phyloP scores from a whole-genome alignment of 1,140 invertebrate species.

The Argopecten irradians region DNA sequence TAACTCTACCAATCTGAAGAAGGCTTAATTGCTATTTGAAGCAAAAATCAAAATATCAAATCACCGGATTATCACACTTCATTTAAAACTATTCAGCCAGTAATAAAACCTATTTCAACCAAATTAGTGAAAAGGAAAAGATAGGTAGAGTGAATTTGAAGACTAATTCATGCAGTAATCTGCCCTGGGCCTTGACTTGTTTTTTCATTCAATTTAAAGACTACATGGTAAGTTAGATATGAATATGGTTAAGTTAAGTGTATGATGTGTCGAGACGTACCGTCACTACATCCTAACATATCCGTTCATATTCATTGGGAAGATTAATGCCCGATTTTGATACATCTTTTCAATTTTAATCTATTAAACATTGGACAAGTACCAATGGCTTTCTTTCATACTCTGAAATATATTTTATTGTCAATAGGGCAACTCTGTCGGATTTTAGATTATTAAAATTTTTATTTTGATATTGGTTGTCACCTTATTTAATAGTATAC shows the following conservation, averaged over 20 bases:
- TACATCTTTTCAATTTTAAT: background rate
- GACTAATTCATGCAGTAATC: background rate
- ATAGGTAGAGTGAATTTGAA: background rate
- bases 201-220: background rate
- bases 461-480: no score
- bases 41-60: conserved; percentile 11
- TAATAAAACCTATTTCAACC: background rate
- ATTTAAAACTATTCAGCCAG: background rate
- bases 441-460: background rate
- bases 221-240: background rate
- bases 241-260: background rate
- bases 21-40: conserved; percentile 7
- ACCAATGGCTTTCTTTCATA: background rate
- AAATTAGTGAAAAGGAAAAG: background rate
- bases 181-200: background rate
- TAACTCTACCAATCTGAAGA: background rate
- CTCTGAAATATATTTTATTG: background rate
- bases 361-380: background rate
- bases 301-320: no score
- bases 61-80: conserved; percentile 7
- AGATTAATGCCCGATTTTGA: background rate
- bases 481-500: no score
- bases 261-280: background rate
- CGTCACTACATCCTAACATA: background rate
- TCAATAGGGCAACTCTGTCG: background rate